Conservation (phyloP, 2,113 vertebrate species). For the Seriola dumerili region DNA sequence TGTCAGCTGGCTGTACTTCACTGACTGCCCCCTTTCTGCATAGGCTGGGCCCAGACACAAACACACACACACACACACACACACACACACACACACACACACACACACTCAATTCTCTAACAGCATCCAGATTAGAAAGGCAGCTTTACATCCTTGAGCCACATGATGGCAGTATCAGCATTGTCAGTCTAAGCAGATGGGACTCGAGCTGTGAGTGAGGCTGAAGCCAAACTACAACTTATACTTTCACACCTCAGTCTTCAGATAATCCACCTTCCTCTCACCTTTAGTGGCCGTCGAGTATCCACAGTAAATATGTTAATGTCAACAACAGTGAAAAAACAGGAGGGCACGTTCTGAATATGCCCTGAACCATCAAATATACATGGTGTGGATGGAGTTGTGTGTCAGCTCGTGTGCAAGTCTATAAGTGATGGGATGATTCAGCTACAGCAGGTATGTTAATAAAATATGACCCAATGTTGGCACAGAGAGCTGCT, state of each 20-base stretch:
- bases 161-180: conserved; percentile 81
- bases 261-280: conserved; percentile 32
- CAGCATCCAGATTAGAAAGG: neutral
- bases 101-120: neutral
- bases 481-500: conserved; percentile 52
- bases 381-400: conserved; percentile 69
- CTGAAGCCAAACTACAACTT: conserved; percentile 8
- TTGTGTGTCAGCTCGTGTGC: conserved; percentile 68
- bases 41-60: conserved; percentile 24
- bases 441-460: conserved; percentile 70
- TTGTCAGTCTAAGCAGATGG: conserved; percentile 32
- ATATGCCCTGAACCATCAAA: conserved; percentile 38
- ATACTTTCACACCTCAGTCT: conserved; percentile 13
- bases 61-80: conserved; percentile 1
- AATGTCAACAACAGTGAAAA: conserved; percentile 40
- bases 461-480: conserved; percentile 78
- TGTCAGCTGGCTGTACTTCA: conserved; percentile 65
- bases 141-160: conserved; percentile 50
- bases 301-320: conserved; percentile 35
- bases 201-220: neutral
- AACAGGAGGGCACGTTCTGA: conserved; percentile 14
- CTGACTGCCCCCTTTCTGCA: conserved; percentile 20
- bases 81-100: conserved; percentile 18
- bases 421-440: conserved; percentile 56
- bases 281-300: conserved; percentile 10